Base-by-base conservation (phyloP, 2,797 vertebrate species). In the Odontamblyopus rebecca region DNA sequence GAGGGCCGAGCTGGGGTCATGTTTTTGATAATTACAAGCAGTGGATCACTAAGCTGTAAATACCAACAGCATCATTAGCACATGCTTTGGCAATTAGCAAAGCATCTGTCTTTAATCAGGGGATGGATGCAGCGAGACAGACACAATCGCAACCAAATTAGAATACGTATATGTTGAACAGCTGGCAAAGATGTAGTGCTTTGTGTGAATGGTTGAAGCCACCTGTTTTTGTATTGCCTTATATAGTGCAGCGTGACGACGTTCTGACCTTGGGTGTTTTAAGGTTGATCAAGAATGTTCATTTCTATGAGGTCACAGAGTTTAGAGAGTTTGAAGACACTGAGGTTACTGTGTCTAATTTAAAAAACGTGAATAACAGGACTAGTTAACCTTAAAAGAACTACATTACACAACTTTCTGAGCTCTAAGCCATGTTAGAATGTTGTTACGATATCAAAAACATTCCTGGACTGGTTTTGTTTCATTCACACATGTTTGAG, bases 11-110 rank as follows among this genome's bases (percentile, higher is more conserved):
- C 41, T 69, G 71, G 89, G 87, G 88, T 89, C 76, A 72, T 74
- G 71, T 73, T 82, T 78, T 77, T 27, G 4, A 86, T 90, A 88
- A 91, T 90, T 89, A 82, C 75, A 82, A 77, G 74, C 80, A 64
- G 70, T 67, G 78, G 80, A 80, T 87, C 72, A 63, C 72, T 66
- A 80, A 73, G 80, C 74, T 81, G 69, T 82, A 83, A 88, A 86
- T 80, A 84, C 78, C 75, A 82, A 70, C 73, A 63, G 76, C 67
- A 61, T 86, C 78, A 81, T 88, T 82, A 87, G 80, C 75, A 78
- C 75, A 71, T 77, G 84, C 86, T 86, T 72, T 60, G 85, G 84
- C 74, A 82, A 88, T 85, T 87, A 82, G 51, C 71, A 75, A 71
- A 83, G 79, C 82, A 79, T 83, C 74, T 84, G 82, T 86, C 72